Conservation (phyloP, 2,888 invertebrate species). For the Scaptomyza cyrtandrae region DNA sequence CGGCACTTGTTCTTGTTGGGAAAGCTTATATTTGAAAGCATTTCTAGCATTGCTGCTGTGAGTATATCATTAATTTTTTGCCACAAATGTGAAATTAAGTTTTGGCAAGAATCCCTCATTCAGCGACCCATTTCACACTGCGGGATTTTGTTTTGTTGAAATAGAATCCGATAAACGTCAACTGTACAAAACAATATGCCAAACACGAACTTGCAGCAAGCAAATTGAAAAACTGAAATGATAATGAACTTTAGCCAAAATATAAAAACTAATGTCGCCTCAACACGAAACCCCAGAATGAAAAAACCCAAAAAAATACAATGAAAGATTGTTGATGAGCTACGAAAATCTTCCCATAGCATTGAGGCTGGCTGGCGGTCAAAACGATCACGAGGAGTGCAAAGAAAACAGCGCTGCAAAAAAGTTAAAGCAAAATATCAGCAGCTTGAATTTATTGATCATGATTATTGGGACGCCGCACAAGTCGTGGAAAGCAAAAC, state of each 20-base stretch:
- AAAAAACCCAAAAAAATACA: constrained; percentile 2
- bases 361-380: constrained; percentile 54
- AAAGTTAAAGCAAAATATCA: constrained; percentile 47
- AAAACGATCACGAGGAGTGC: constrained; percentile 65
- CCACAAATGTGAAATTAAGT: constrained; percentile 28
- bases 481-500: constrained; percentile 67
- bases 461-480: constrained; percentile 75
- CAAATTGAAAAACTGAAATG: constrained; percentile 65
- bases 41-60: constrained; percentile 7
- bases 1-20: constrained; percentile 48
- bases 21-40: constrained; percentile 33
- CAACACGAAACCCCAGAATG: constrained; percentile 59
- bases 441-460: constrained; percentile 74
- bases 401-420: constrained; percentile 10
- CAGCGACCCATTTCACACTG: constrained; percentile 59
- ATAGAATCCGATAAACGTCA: constrained; percentile 56
- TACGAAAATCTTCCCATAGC: constrained; percentile 69
- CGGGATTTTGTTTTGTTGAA: constrained; percentile 38
- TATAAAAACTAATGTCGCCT: constrained; percentile 64
- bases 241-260: constrained; percentile 59
- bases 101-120: constrained; percentile 5
- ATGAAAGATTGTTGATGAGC: constrained; percentile 48
- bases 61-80: constrained; percentile 18
- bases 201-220: constrained; percentile 54
- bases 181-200: constrained; percentile 34